Conservation (phyloP, 2,797 vertebrate species). For the Tiaroga cobitis region DNA sequence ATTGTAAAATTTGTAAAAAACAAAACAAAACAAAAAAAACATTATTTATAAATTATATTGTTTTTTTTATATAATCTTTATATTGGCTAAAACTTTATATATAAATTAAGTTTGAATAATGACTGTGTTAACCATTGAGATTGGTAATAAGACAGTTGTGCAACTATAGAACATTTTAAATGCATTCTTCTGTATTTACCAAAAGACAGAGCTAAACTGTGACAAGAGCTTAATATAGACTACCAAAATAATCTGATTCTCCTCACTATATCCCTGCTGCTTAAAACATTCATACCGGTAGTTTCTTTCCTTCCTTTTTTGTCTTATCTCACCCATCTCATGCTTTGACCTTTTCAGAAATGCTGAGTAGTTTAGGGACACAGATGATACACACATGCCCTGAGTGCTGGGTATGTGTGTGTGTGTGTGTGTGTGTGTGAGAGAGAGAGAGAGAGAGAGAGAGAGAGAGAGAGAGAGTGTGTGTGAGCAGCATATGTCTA, state of each 20-base stretch:
- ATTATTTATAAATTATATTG: not conserved
- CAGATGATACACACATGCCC: not conserved
- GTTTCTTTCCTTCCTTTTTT: not conserved
- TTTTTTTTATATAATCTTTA: not conserved
- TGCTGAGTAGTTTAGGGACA: not conserved
- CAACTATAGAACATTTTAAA: not conserved
- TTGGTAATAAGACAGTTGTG: not conserved
- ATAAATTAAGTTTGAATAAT: not conserved
- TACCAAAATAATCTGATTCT: slow-evolving; percentile 12
- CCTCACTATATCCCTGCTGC: not conserved
- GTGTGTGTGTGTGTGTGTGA: not conserved
- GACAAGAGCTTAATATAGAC: slow-evolving; percentile 8
- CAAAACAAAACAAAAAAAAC: too few relatives aligned
- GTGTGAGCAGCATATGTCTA: slow-evolving; percentile 4
- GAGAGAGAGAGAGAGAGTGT: too few relatives aligned
- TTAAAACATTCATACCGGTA: slow-evolving; percentile 23
- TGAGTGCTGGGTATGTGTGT: not conserved
- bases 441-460: too few relatives aligned
- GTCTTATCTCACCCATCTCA: slow-evolving; percentile 7
- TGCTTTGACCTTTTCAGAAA: slow-evolving; percentile 31
- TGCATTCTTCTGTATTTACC: not conserved
- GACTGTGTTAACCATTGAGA: not conserved
- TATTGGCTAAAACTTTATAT: not conserved
- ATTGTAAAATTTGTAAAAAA: not conserved
- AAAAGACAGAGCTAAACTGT: slow-evolving; percentile 6